These are phyloP conservation scores for Odontocolon sp. DNA, from an alignment of 2,888 invertebrate species.

Conservation along the genomic window DNA sequence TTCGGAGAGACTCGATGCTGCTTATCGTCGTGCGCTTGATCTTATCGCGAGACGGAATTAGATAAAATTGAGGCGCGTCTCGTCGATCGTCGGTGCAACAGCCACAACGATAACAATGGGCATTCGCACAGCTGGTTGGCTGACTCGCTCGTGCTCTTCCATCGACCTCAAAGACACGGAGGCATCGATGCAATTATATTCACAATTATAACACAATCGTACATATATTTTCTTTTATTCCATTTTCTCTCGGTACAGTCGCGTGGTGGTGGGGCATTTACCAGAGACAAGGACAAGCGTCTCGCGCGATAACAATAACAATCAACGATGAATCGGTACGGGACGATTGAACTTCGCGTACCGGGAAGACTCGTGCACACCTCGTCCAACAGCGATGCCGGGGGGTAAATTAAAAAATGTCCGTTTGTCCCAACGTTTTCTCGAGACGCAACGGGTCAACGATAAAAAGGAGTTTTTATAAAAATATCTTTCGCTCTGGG, in stretches of 20 bases:
- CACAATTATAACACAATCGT: too few species aligned
- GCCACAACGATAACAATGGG: too few species aligned
- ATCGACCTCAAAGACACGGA: too few species aligned
- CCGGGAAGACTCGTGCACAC: constrained; percentile 57
- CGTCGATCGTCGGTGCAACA: too few species aligned
- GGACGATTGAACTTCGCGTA: constrained; percentile 41
- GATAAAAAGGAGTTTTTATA: constrained; percentile 35
- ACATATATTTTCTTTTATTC: too few species aligned
- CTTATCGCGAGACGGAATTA: constrained; percentile 43
- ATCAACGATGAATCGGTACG: constrained; percentile 48
- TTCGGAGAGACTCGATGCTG: constrained; percentile 45
- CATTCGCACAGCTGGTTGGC: too few species aligned
- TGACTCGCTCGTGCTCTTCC: too few species aligned
- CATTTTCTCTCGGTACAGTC: too few species aligned
- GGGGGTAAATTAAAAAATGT: neutral
- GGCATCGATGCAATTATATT: constrained; percentile 59
- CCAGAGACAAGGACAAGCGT: constrained; percentile 52
- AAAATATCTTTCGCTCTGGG: constrained; percentile 52
- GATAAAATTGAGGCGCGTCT: too few species aligned
- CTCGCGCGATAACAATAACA: constrained; percentile 57
- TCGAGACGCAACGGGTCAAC: neutral
- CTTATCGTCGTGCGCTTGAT: constrained; percentile 22
- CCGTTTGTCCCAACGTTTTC: constrained; percentile 6
- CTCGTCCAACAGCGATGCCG: too few species aligned
- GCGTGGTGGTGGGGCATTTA: too few species aligned